Conservation (phyloP, 2,888 invertebrate species). For the Clanis bilineata region DNA sequence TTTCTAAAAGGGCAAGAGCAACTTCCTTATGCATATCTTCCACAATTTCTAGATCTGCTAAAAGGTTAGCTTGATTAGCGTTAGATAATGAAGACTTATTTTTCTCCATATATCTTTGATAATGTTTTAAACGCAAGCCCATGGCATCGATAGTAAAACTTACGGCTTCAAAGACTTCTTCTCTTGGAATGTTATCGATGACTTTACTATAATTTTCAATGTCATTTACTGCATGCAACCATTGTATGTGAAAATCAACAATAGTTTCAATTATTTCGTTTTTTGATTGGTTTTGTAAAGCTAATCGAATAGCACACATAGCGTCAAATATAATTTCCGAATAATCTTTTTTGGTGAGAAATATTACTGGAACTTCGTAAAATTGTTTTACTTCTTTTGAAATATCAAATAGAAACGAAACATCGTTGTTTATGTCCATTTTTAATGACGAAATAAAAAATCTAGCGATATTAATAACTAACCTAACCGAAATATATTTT, state of each 20-base stretch:
- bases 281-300: slow-evolving; percentile 43
- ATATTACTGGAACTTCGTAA: slow-evolving; percentile 67
- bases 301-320: slow-evolving; percentile 54
- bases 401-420: slow-evolving; percentile 61
- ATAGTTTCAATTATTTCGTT: slow-evolving; percentile 51
- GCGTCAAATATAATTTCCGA: slow-evolving; percentile 60
- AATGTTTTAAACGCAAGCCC: slow-evolving; percentile 57
- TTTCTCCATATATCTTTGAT: slow-evolving; percentile 57
- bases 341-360: slow-evolving; percentile 62
- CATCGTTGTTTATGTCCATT: slow-evolving; percentile 25
- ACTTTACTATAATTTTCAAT: slow-evolving; percentile 54
- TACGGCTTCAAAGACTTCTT: slow-evolving; percentile 56
- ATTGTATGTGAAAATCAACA: slow-evolving; percentile 67
- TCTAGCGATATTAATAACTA: too few species aligned
- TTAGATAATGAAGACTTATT: slow-evolving; percentile 44
- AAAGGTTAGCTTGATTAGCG: slow-evolving; percentile 46
- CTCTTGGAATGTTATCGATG: slow-evolving; percentile 42
- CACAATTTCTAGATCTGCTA: slow-evolving; percentile 66
- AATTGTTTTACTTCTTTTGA: slow-evolving; percentile 63
- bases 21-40: slow-evolving; percentile 71
- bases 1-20: slow-evolving; percentile 45
- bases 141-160: slow-evolving; percentile 64
- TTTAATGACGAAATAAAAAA: slow-evolving; percentile 17
- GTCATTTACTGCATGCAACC: slow-evolving; percentile 63
- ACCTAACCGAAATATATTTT: too few species aligned